Evolutionary conservation across 2,113 vertebrate species (phyloP), one percentile per base, ranked within the genome.

Genomic region (Trinectes maculatus): DNA sequence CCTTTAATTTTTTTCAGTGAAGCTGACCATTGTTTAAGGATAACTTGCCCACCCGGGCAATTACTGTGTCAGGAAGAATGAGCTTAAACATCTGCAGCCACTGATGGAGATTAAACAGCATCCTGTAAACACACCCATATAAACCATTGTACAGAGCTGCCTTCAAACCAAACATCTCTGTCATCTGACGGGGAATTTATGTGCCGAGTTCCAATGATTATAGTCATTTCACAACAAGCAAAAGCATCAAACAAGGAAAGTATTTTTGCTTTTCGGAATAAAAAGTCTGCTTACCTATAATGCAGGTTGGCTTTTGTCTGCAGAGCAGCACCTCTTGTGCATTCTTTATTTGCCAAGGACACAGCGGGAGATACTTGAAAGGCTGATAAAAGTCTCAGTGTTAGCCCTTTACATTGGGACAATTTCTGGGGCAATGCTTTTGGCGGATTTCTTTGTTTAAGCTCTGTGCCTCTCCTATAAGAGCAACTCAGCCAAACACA

Each of bases 1-100:
- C 82, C 83, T 89, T 89, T 88, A 83, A 88, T 91, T 90, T 88
- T 62, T 85, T 74, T 76, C 39, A 19, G 71, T 37, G 44, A 68
- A 80, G 93, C 92, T 92, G 94, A 94, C 93, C 91, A 94, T 95
- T 94, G 95, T 95, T 96, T 95, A 95, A 94, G 94, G 94, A 95
- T 92, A 87, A n/a, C n/a, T n/a, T n/a, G n/a, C 90, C 75, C 68
- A 77, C 60, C 57, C 22, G 15, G 59, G 67, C 91, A 98, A 98
- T 98, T 96, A 98, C 92, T 85, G 92, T 95, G 95, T 97, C 96
- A 96, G 93, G 94, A 94, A 92, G 93, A 93, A 92, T 94, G 93
- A 91, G 91, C 85, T 92, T 95, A 94, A 96, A 93, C 93, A 90
- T 95, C 92, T 93, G 94, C 90, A 84, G 93, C 91, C 89, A 87